Base-by-base conservation (phyloP, 2,797 vertebrate species). In the Lutjanus campechanus region DNA sequence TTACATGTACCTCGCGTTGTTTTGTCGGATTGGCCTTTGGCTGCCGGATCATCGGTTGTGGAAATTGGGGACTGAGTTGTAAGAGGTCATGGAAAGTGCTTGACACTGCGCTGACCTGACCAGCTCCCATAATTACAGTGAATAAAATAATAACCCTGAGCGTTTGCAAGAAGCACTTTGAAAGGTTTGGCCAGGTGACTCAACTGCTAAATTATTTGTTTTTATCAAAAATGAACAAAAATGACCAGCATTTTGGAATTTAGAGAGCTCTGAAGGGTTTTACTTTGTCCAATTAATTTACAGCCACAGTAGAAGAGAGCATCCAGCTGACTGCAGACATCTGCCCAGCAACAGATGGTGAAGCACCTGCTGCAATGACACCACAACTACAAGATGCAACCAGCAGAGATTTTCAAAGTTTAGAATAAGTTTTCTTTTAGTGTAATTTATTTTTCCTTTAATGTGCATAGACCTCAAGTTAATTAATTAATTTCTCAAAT, bases 41-140 rank as follows among this genome's bases (percentile, higher is more conserved):
- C 70, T 71, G 71, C 22, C 58, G 29, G 29, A 36, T 36, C 29
- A 5, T 36, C 5, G 29, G 50, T 40, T 60, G 68, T 59, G 46
- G 46, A 75, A 82, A 72, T 25, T 11, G 17, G 0, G 7, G 2
- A 55, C n/a, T 5, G 59, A 53, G 56, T 25, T 66, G 22, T 20
- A 1, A 16, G 17, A 70, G 72, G 72, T 84, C 72, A 66, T 15
- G 47, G 0, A 69, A 81, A 54, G 53, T 12, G 53, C 16, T 69
- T 29, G 13, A 25, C 55, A 2, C 16, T 7, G 13, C 15, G 54
- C 41, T 61, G 81, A 78, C 76, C 64, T 20, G 43, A 59, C 49
- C 22, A 54, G 7, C 44, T 29, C 54, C 62, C 41, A 68, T 54
- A 77, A 85, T 83, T 84, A 76, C 67, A 56, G 29, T 66, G 49